Evolutionary conservation across 2,888 invertebrate species (phyloP), one percentile per base, ranked within the genome.

Genomic region (Caenorhabditis sp.): DNA sequence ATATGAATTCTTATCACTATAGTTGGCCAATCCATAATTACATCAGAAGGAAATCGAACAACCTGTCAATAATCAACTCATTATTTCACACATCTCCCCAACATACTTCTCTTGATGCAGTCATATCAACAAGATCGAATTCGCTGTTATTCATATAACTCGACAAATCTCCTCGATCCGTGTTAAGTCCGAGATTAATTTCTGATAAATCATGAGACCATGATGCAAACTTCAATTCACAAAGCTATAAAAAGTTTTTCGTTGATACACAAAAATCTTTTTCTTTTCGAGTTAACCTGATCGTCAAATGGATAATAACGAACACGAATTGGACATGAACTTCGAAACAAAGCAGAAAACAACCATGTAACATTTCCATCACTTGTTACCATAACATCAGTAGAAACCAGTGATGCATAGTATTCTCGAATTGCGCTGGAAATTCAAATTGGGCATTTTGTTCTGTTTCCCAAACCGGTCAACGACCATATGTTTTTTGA

Each of bases 131-230:
- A 79, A 95, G 89, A 88, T 93, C 93, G 89, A 94, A 95, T 89
- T 95, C 95, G 0, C 94, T 94, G 88, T 94, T 95, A n/a, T 93
- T 92, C 87, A 94, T 93, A 89, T 94, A 95, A 90, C 94, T 94
- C 80, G 93, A 93, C 61, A 93, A 91, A 89, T 95, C 94, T 0
- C 94, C 94, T 43, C 83, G 79, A 64, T 93, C 92, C 62, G 92
- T 92, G 86, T 93, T 92, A 84, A 92, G 92, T 77, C 92, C 91
- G 59, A 94, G 88, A 86, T 93, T 82, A 66, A 91, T 85, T 77
- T 89, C 89, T 1, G 71, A 66, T 10, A 89, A 89, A 75, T 90
- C 90, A 83, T 90, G 91, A 0, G 90, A 90, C 91, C 91, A 91
- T 1, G 90, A 90, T 8, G 90, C 90, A 74, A 91, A 91, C 76